Conservation (phyloP, 1,140 invertebrate species). For the Neotoxoptera formosana region DNA sequence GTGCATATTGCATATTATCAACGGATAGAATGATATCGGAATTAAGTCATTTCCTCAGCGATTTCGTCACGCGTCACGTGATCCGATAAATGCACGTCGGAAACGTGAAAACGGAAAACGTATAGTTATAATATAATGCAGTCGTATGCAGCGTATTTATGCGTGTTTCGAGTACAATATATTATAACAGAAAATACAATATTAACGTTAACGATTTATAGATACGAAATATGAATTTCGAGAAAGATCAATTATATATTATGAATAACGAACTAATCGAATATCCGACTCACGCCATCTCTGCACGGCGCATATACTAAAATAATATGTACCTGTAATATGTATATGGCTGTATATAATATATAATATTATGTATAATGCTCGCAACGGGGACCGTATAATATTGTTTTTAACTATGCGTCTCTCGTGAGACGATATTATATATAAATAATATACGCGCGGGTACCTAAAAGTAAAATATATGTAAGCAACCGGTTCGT, state of each 20-base stretch:
- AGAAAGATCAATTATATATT: neutral
- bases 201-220: neutral
- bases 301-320: neutral
- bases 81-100: neutral
- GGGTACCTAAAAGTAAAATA: neutral
- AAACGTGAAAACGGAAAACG: neutral
- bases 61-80: neutral
- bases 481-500: conserved; percentile 21
- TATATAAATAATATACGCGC: neutral
- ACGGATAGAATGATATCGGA: neutral
- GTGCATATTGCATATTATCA: neutral
- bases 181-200: neutral
- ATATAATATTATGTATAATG: neutral
- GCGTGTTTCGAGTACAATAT: neutral
- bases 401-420: neutral
- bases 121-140: neutral
- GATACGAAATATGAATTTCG: neutral
- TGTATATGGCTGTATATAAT: no score
- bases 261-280: neutral
- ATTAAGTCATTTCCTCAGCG: neutral
- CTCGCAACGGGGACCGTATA: neutral
- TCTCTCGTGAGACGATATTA: neutral
- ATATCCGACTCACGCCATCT: neutral
- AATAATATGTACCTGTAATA: neutral
- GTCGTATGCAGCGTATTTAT: neutral